phyloP scores from a whole-genome alignment of 2,113 vertebrate genomes.

The Apaloderma vittatum region DNA sequence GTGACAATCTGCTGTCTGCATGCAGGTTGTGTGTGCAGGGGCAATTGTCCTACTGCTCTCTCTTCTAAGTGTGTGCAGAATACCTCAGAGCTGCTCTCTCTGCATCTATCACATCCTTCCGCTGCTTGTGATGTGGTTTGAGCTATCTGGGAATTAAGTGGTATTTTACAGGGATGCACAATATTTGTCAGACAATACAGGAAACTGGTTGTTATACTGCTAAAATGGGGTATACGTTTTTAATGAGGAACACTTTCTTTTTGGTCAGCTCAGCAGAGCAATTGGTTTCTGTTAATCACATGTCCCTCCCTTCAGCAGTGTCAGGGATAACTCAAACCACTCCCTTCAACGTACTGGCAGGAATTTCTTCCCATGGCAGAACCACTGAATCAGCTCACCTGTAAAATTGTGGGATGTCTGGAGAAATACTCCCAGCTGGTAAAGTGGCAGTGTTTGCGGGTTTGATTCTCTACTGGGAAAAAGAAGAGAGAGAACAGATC shows the following conservation, averaged over 20 bases:
- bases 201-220: background rate
- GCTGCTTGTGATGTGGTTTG: background rate
- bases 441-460: background rate
- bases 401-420: background rate
- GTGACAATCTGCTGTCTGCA: background rate
- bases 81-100: background rate
- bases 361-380: background rate
- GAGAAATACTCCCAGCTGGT: background rate
- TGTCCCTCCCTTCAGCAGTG: background rate
- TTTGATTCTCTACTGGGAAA: background rate
- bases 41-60: background rate
- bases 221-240: background rate
- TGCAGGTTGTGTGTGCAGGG: background rate
- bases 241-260: background rate
- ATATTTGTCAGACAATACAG: background rate
- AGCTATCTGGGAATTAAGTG: background rate
- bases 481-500: background rate
- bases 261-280: background rate
- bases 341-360: background rate
- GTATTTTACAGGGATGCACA: background rate
- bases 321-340: background rate
- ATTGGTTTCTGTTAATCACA: background rate
- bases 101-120: background rate
- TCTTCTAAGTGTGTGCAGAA: background rate
- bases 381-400: background rate